Base-by-base conservation (phyloP, 2,113 vertebrate genomes). In the Cynoglossus semilaevis region DNA sequence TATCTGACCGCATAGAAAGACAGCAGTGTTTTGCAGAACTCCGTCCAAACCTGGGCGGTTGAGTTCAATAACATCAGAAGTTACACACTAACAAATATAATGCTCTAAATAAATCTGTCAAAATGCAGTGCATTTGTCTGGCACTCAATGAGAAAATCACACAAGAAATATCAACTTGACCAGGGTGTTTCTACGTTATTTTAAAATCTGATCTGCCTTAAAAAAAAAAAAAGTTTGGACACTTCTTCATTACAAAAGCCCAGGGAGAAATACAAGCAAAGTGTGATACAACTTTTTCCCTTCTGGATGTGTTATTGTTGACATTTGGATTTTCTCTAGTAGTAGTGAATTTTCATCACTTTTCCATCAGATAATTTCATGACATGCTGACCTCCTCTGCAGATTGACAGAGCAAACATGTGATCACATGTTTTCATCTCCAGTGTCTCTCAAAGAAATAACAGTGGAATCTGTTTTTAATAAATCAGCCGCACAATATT, bases 311-410 rank as follows among this genome's bases (percentile, higher is more conserved):
- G 43, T 52, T 62, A 58, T 62, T 70, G 63, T 61, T 75, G 62
- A 77, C 67, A 40, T 46, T 67, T 37, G 12, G 47, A 74, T 76
- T 59, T 65, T 51, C 14, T 63, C 35, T 45, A 63, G 44, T 58
- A 53, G 68, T 51, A 70, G 51, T 53, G 40, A 52, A 36, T 71
- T 66, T 61, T 66, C 57, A 63, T 51, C 51, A 45, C 63, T 14
- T 42, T 67, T 57, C 58, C 47, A 66, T 77, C 70, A 60, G 62
- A 72, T 70, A n/a, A 76, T 49, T 29, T 63, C 9, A 22, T 29
- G 37, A 69, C 62, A 54, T 11, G 42, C 12, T 58, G 74, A 74
- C 64, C 61, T 18, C 38, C 47, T 46, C 10, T 12, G 13, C 42
- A 1, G 71, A 65, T 14, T 62, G 61, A 70, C 67, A 52, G 9